Percentiles rank a stretch among this genome's conserved stretches.
These are phyloP conservation scores for Falco peregrinus DNA, from an alignment of 2,797 vertebrate genomes.

Conservation along the genomic window DNA sequence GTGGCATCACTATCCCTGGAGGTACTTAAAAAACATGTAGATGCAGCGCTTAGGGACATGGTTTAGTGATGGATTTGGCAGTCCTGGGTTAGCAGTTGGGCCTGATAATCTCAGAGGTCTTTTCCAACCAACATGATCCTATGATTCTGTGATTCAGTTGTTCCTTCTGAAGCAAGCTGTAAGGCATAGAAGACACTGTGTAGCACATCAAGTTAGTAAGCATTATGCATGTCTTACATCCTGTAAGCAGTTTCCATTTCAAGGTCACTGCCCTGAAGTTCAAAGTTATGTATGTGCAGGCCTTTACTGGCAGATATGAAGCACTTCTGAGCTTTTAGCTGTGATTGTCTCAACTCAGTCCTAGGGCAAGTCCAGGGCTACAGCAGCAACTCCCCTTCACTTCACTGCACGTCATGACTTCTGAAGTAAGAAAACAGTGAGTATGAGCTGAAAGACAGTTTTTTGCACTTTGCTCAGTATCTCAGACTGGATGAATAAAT, in stretches of 20 bases:
- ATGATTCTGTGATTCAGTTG: too few relatives aligned
- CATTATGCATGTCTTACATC: not conserved
- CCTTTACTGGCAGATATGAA: not conserved
- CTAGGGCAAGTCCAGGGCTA: not conserved
- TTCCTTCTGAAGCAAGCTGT: not conserved
- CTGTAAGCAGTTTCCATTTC: not conserved
- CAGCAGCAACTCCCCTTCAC: not conserved
- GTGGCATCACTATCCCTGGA: too few relatives aligned
- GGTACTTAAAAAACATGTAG: too few relatives aligned
- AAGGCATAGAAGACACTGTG: not conserved
- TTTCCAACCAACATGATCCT: too few relatives aligned
- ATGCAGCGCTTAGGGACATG: too few relatives aligned
- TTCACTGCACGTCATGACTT: not conserved
- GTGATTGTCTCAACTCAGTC: not conserved
- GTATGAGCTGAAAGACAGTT: not conserved
- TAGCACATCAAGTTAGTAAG: not conserved
- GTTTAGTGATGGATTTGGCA: too few relatives aligned
- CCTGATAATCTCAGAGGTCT: too few relatives aligned
- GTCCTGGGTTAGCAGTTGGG: too few relatives aligned
- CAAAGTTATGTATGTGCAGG: not conserved
- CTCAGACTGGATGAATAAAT: not conserved
- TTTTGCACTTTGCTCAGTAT: not conserved
- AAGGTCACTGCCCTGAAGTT: not conserved
- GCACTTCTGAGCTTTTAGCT: not conserved
- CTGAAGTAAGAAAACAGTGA: not conserved